A percentile compares a stretch with the other conserved stretches of the same genome.
Evolutionary conservation across 2,888 invertebrate species (phyloP).

Genomic region (Dynastes hyllus): DNA sequence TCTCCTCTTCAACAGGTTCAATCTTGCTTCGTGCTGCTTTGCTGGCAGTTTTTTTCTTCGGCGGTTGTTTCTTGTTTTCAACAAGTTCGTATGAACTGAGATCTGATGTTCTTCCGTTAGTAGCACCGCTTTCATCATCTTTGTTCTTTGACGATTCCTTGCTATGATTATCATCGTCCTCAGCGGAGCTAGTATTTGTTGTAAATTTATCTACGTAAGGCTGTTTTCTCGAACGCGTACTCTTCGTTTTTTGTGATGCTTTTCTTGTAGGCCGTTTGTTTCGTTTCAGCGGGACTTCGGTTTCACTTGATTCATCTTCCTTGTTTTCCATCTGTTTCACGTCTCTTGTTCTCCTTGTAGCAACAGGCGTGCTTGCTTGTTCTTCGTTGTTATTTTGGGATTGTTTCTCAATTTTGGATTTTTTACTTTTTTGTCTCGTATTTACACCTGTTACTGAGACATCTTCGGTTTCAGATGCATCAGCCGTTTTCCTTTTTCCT

Average conservation of each 20-base stretch:
- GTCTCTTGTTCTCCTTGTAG: too few species aligned
- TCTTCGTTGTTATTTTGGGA: not conserved
- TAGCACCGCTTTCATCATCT: too few species aligned
- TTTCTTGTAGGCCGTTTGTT: constrained; percentile 3
- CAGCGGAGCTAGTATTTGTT: constrained; percentile 7
- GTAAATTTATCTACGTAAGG: not conserved
- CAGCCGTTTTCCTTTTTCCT: not conserved
- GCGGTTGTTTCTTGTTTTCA: too few species aligned
- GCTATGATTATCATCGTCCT: not conserved
- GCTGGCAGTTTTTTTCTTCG: too few species aligned
- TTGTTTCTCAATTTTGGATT: not conserved
- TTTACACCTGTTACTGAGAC: not conserved
- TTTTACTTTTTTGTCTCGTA: not conserved
- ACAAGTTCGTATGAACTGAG: too few species aligned
- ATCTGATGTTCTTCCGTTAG: too few species aligned
- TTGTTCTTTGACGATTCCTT: not conserved
- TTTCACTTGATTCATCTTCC: not conserved
- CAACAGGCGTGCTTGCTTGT: not conserved
- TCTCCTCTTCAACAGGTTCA: not conserved
- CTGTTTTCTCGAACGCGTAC: not conserved
- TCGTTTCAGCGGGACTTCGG: not conserved
- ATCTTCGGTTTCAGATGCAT: not conserved
- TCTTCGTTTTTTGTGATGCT: not conserved
- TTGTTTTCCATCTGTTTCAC: not conserved
- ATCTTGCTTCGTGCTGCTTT: too few species aligned